Evolutionary conservation across 2,888 invertebrate species (phyloP).

Genomic region (Vanessa cardui): DNA sequence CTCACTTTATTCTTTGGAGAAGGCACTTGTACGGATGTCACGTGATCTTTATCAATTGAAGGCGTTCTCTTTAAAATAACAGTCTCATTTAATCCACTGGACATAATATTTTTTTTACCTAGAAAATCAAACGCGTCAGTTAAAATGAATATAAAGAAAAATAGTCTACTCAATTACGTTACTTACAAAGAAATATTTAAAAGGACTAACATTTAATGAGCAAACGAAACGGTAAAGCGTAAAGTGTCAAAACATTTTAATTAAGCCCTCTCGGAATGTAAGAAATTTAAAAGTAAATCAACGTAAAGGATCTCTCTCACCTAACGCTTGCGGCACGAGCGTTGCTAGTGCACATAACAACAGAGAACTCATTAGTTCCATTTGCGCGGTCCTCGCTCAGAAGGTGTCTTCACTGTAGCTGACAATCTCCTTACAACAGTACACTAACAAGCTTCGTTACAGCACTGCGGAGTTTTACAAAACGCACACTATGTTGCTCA

Average conservation of each 20-base stretch:
- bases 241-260: slow-evolving; percentile 33
- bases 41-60: slow-evolving; percentile 39
- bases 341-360: slow-evolving; percentile 65
- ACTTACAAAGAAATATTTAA: neutral
- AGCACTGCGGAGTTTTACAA: slow-evolving; percentile 60
- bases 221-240: slow-evolving; percentile 6
- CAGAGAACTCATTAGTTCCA: slow-evolving; percentile 76
- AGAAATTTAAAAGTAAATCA: slow-evolving; percentile 41
- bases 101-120: slow-evolving; percentile 35
- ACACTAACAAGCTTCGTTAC: slow-evolving; percentile 79
- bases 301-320: slow-evolving; percentile 59
- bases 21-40: slow-evolving; percentile 48
- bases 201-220: slow-evolving; percentile 1
- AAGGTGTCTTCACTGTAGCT: slow-evolving; percentile 64
- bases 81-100: slow-evolving; percentile 24
- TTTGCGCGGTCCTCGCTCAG: slow-evolving; percentile 58
- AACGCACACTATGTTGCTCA: slow-evolving; percentile 58
- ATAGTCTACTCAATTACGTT: neutral
- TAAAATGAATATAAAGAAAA: neutral
- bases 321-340: slow-evolving; percentile 58
- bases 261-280: slow-evolving; percentile 26
- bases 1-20: slow-evolving; percentile 42
- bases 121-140: neutral
- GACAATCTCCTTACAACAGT: slow-evolving; percentile 74
- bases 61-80: slow-evolving; percentile 20